phyloP scores from a whole-genome alignment of 2,113 vertebrate species.

The Oreochromis aureus region DNA sequence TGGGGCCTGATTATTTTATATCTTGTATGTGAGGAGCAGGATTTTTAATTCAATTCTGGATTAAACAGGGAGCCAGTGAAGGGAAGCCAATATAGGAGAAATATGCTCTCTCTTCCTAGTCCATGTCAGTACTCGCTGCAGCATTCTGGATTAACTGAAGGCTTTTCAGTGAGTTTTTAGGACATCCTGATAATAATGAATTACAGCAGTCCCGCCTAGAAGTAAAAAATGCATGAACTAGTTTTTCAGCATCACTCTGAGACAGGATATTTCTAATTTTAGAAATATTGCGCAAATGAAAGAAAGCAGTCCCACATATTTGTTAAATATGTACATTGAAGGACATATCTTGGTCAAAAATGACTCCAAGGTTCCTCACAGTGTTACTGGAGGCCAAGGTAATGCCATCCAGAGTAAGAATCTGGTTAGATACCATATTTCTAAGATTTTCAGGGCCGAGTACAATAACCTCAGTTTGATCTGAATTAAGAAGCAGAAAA shows the following conservation, averaged over 20 bases:
- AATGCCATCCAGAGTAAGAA: neutral
- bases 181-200: neutral
- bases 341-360: fast-evolving
- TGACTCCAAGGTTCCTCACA: neutral
- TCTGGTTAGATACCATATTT: neutral
- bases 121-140: neutral
- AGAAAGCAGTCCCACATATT: neutral
- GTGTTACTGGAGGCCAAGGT: neutral
- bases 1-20: neutral
- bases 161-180: neutral
- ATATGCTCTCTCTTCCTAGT: neutral
- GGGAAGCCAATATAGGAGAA: neutral
- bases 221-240: neutral
- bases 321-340: fast-evolving
- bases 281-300: neutral
- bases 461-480: neutral
- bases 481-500: neutral
- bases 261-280: neutral
- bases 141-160: neutral
- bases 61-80: neutral
- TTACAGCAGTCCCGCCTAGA: neutral
- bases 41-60: neutral
- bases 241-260: neutral
- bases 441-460: neutral
- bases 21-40: neutral